Conservation (phyloP, 2,113 vertebrate genomes). For the Stegastes partitus region DNA sequence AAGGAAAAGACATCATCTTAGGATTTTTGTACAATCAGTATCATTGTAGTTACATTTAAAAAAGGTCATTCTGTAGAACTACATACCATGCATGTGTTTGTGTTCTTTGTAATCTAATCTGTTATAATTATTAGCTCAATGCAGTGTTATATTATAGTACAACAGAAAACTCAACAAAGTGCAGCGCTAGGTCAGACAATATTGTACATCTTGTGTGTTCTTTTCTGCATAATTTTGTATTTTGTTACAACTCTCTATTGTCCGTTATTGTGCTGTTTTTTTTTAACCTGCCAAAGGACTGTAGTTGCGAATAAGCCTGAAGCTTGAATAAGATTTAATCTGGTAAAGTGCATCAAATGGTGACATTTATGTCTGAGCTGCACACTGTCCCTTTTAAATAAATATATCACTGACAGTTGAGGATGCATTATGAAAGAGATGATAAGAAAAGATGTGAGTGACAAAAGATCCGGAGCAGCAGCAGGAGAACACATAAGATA, state of each 20-base stretch:
- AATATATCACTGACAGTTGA: background rate
- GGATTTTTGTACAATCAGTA: no score
- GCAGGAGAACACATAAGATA: conserved; percentile 4
- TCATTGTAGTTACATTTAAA: no score
- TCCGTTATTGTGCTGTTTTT: no score
- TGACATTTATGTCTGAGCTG: background rate
- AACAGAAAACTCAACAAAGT: conserved; percentile 12
- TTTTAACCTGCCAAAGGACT: no score
- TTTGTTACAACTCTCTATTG: no score
- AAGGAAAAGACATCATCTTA: no score
- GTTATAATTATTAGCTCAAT: background rate
- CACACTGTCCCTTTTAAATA: no score
- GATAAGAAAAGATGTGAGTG: background rate
- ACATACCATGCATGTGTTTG: background rate
- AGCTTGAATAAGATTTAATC: no score
- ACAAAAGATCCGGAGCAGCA: background rate
- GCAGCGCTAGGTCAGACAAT: background rate
- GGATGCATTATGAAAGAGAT: background rate
- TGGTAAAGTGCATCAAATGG: background rate
- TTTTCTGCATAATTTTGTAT: no score
- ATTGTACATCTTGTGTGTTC: no score
- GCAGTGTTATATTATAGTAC: background rate
- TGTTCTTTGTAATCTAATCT: background rate
- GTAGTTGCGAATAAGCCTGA: no score
- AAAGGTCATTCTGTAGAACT: background rate